Conservation (phyloP, 2,797 vertebrate species). For the Coregonus sp. region DNA sequence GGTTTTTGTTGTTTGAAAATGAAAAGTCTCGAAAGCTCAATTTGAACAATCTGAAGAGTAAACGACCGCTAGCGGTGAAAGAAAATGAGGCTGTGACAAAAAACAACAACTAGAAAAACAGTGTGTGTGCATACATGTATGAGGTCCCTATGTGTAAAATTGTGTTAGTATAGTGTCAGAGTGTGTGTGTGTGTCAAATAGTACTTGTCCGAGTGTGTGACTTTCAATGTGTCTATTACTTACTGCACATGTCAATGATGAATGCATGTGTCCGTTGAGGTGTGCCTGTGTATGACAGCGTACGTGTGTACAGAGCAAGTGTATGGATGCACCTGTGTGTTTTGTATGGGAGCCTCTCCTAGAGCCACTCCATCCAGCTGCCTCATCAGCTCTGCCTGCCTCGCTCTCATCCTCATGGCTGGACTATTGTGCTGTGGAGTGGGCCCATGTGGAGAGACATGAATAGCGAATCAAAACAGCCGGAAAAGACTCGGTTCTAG, state of each 20-base stretch:
- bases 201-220: slow-evolving; percentile 17
- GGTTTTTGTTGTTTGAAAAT: slow-evolving; percentile 85
- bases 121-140: no score
- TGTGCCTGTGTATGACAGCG: neutral
- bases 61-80: slow-evolving; percentile 66
- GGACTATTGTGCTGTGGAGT: slow-evolving; percentile 71
- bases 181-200: neutral
- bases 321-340: slow-evolving; percentile 64
- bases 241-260: no score
- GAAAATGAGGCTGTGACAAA: slow-evolving; percentile 63
- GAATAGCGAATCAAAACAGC: slow-evolving; percentile 74
- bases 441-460: slow-evolving; percentile 75
- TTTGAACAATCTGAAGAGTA: slow-evolving; percentile 80
- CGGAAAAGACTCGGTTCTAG: slow-evolving; percentile 67
- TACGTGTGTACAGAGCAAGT: neutral
- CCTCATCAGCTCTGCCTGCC: slow-evolving; percentile 10
- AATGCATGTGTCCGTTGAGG: no score
- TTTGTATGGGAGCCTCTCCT: slow-evolving; percentile 64
- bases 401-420: slow-evolving; percentile 59
- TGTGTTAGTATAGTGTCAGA: neutral
- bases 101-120: slow-evolving; percentile 37
- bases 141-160: no score
- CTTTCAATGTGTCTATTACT: neutral
- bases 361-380: slow-evolving; percentile 73
- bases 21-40: slow-evolving; percentile 80